Percentiles rank a stretch among this genome's conserved stretches.
phyloP scores from a whole-genome alignment of 1,140 invertebrate genomes.

The Brachionus angularis region DNA sequence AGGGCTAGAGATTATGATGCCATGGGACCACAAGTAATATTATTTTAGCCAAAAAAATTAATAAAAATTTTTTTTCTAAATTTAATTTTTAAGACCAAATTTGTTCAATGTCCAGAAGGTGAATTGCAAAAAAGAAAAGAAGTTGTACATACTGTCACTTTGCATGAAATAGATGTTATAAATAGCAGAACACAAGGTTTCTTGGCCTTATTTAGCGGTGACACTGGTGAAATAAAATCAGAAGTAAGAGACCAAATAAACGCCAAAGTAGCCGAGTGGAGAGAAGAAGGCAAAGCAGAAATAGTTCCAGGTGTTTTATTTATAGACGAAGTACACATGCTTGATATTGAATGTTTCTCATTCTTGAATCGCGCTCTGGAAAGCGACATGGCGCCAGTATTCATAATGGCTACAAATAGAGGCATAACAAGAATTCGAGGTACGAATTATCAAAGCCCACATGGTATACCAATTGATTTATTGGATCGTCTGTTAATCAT shows the following conservation, averaged over 20 bases:
- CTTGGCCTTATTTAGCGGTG: constrained; percentile 90
- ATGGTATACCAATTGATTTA: constrained; percentile 92
- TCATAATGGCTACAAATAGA: constrained; percentile 98
- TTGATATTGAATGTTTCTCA: constrained; percentile 98
- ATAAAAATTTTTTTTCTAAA: neutral
- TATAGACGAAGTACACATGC: constrained; percentile 81
- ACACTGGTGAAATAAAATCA: constrained; percentile 96
- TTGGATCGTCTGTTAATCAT: constrained; percentile 93
- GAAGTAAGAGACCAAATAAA: constrained; percentile 98
- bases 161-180: constrained; percentile 98
- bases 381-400: constrained; percentile 90
- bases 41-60: neutral
- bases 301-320: constrained; percentile 85
- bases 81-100: constrained; percentile 64
- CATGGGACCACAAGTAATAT: constrained; percentile 74
- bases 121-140: constrained; percentile 98
- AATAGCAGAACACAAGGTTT: constrained; percentile 95
- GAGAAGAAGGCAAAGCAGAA: constrained; percentile 97
- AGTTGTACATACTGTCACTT: constrained; percentile 92
- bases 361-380: constrained; percentile 93
- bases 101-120: constrained; percentile 96
- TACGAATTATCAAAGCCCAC: constrained; percentile 85
- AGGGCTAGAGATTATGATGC: constrained; percentile 95
- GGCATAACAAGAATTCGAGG: constrained; percentile 92
- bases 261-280: constrained; percentile 94